Conservation (phyloP, 2,113 vertebrate genomes). For the Oncorhynchus tshawytscha region DNA sequence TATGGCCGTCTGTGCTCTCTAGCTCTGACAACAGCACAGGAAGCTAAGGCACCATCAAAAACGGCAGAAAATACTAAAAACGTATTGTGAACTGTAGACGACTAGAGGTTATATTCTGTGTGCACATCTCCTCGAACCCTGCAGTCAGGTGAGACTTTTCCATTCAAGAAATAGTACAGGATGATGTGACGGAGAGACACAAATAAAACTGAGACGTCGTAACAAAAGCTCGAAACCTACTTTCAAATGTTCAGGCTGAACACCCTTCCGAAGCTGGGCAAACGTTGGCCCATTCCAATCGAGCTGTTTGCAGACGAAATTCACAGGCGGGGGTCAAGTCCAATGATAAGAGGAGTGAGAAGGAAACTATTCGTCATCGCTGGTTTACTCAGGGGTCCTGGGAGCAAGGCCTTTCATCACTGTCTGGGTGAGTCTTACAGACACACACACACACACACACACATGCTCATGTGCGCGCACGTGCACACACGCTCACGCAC, state of each 20-base stretch:
- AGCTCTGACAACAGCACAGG: background rate
- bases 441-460: slow-evolving; percentile 3
- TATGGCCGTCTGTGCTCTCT: slow-evolving; percentile 48
- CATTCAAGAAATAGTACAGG: background rate
- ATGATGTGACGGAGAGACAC: slow-evolving; percentile 1
- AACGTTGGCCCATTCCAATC: slow-evolving; percentile 70
- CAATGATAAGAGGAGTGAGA: slow-evolving; percentile 51
- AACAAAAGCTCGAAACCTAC: slow-evolving; percentile 55
- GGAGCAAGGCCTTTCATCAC: slow-evolving; percentile 55
- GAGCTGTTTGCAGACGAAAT: slow-evolving; percentile 74
- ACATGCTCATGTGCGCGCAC: background rate
- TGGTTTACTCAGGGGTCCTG: slow-evolving; percentile 61
- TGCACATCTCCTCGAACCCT: background rate
- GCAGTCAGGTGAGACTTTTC: background rate
- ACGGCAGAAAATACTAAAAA: background rate
- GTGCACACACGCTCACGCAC: slow-evolving; percentile 11
- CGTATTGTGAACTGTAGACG: background rate
- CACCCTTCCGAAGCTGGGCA: slow-evolving; percentile 50
- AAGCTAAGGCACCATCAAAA: background rate
- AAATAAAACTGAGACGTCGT: slow-evolving; percentile 27
- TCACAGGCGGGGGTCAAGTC: slow-evolving; percentile 57
- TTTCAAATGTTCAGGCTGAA: slow-evolving; percentile 55
- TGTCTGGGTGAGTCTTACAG: background rate
- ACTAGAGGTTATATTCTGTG: background rate
- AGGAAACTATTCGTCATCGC: slow-evolving; percentile 68